Conservation (phyloP, 2,888 invertebrate genomes). For the Meloe dianella region DNA sequence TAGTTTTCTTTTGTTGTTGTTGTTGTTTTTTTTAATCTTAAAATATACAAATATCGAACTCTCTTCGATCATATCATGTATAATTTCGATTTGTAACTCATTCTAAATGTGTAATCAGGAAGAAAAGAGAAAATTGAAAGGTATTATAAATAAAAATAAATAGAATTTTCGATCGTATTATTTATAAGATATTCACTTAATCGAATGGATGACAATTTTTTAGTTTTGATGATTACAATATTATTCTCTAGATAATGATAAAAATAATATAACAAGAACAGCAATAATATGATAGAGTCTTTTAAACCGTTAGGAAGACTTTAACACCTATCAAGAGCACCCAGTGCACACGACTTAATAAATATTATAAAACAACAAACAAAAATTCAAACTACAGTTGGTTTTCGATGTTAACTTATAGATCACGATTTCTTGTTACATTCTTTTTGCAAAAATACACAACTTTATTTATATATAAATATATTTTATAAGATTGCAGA, state of each 20-base stretch:
- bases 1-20: not conserved
- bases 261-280: not conserved
- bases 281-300: not conserved
- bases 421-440: not conserved
- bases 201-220: too few relatives aligned
- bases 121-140: not conserved
- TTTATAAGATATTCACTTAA: too few relatives aligned
- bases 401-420: not conserved
- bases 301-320: constrained; percentile 3
- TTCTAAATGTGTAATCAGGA: not conserved
- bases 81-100: not conserved
- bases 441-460: not conserved
- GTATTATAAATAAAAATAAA: not conserved
- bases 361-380: constrained; percentile 7
- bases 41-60: not conserved
- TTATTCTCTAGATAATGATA: too few relatives aligned
- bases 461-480: too few relatives aligned
- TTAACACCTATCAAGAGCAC: constrained; percentile 2
- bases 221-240: not conserved
- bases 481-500: too few relatives aligned
- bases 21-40: not conserved
- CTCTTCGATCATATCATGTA: not conserved
- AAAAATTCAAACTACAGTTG: constrained; percentile 6
- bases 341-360: constrained; percentile 1
- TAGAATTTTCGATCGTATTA: constrained; percentile 2